A percentile compares a stretch with the other conserved stretches of the same genome.
These are phyloP conservation scores for Stenotaenia linearis DNA, from an alignment of 2,888 invertebrate species.

Conservation along the genomic window DNA sequence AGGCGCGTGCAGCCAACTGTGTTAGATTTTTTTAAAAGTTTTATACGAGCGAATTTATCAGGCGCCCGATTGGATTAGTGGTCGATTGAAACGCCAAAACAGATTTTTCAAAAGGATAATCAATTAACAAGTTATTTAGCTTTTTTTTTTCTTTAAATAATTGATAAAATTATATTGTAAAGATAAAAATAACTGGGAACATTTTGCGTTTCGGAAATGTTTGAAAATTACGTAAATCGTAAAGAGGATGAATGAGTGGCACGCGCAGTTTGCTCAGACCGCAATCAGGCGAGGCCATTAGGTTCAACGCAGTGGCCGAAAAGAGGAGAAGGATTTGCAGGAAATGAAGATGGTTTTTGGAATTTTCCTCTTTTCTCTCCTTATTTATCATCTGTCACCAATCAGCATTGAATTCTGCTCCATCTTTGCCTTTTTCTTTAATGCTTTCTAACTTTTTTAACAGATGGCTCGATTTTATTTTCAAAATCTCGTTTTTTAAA, in stretches of 20 bases:
- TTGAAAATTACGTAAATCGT: no score
- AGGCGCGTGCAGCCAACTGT: not conserved
- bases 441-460: not conserved
- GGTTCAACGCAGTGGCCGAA: not conserved
- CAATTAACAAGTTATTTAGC: not conserved
- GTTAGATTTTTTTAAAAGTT: not conserved
- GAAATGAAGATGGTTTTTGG: conserved; percentile 5
- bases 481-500: no score
- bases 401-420: not conserved
- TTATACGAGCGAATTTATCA: not conserved
- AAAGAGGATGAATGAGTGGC: not conserved
- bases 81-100: not conserved
- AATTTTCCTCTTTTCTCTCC: not conserved
- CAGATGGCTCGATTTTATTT: no score
- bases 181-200: no score
- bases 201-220: no score
- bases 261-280: not conserved
- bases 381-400: not conserved
- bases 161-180: no score
- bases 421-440: not conserved
- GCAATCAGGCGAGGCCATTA: conserved; percentile 8
- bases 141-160: no score
- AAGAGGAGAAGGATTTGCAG: not conserved
- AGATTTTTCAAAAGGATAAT: not conserved
- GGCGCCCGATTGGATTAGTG: not conserved